Conservation (phyloP, 2,888 invertebrate genomes). For the Emmelina monodactyla region DNA sequence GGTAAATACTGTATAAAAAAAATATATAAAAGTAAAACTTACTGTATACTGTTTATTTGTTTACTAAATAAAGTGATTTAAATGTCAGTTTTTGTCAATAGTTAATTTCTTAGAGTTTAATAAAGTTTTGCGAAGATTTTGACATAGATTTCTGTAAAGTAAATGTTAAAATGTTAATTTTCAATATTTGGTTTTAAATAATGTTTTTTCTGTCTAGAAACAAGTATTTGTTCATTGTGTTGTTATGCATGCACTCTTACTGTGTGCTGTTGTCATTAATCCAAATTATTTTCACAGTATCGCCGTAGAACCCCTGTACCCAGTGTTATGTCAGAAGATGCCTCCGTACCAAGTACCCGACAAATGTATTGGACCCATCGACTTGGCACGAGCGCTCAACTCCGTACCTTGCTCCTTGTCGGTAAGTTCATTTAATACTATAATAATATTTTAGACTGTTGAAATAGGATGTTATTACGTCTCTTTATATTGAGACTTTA, state of each 20-base stretch:
- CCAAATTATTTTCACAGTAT: constrained; percentile 73
- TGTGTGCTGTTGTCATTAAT: too few relatives aligned
- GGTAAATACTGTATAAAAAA: constrained; percentile 42
- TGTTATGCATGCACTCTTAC: too few relatives aligned
- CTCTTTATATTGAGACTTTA: too few relatives aligned
- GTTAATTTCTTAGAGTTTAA: too few relatives aligned
- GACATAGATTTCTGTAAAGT: too few relatives aligned
- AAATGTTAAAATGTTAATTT: too few relatives aligned
- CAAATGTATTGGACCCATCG: constrained; percentile 73
- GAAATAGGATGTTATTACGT: too few relatives aligned
- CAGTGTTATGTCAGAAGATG: constrained; percentile 66
- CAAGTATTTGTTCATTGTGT: too few relatives aligned
- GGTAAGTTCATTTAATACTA: constrained; percentile 46
- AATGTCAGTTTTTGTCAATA: too few relatives aligned
- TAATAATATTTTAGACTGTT: constrained; percentile 7
- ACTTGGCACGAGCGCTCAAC: constrained; percentile 83
- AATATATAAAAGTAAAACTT: not conserved
- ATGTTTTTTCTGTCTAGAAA: too few relatives aligned
- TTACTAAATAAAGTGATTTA: not conserved
- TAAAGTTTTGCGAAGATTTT: too few relatives aligned
- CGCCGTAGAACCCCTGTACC: constrained; percentile 92
- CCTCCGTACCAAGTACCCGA: constrained; percentile 55
- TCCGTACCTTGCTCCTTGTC: constrained; percentile 89
- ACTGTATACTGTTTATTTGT: not conserved
- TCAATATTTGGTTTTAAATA: too few relatives aligned